Percentiles rank a stretch among this genome's conserved stretches.
Evolutionary conservation across 2,888 invertebrate genomes (phyloP).

Genomic region (Hypolimnas misippus): DNA sequence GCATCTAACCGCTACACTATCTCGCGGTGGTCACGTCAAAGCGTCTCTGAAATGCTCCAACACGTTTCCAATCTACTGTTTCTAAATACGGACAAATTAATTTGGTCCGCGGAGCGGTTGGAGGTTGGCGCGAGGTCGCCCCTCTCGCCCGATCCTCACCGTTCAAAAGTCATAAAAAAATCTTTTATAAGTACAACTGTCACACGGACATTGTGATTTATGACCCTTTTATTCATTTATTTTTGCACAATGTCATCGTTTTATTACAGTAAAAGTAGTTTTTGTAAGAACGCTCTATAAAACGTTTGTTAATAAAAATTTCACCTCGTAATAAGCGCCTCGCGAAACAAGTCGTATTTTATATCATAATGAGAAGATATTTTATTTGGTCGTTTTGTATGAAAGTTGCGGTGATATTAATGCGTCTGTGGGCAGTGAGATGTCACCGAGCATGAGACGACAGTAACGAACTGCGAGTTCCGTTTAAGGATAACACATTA

Average conservation of each 20-base stretch:
- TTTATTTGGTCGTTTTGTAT: constrained; percentile 56
- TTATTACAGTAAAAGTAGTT: constrained; percentile 25
- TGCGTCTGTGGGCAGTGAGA: constrained; percentile 71
- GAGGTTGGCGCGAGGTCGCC: constrained; percentile 59
- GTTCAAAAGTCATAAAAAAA: constrained; percentile 51
- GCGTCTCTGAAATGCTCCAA: constrained; percentile 49
- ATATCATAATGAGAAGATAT: constrained; percentile 58
- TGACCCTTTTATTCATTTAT: constrained; percentile 60
- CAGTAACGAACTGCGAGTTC: constrained; percentile 75
- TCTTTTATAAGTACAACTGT: constrained; percentile 56
- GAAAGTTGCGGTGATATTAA: constrained; percentile 59
- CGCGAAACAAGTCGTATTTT: constrained; percentile 47
- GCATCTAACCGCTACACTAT: constrained; percentile 42
- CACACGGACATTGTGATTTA: constrained; percentile 62
- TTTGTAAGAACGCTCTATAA: constrained; percentile 18
- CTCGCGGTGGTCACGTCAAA: constrained; percentile 43
- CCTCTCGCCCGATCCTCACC: constrained; percentile 50
- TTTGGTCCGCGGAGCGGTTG: constrained; percentile 49
- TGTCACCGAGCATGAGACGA: constrained; percentile 64
- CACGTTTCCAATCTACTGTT: constrained; percentile 55
- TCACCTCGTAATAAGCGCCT: constrained; percentile 23
- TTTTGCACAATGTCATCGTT: constrained; percentile 48
- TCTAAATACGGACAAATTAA: constrained; percentile 66
- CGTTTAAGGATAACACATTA: constrained; percentile 74
- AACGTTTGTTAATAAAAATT: constrained; percentile 22